A percentile compares a stretch with the other conserved stretches of the same genome.
Evolutionary conservation across 2,797 vertebrate species (phyloP).

Genomic region (Mus spretus): DNA sequence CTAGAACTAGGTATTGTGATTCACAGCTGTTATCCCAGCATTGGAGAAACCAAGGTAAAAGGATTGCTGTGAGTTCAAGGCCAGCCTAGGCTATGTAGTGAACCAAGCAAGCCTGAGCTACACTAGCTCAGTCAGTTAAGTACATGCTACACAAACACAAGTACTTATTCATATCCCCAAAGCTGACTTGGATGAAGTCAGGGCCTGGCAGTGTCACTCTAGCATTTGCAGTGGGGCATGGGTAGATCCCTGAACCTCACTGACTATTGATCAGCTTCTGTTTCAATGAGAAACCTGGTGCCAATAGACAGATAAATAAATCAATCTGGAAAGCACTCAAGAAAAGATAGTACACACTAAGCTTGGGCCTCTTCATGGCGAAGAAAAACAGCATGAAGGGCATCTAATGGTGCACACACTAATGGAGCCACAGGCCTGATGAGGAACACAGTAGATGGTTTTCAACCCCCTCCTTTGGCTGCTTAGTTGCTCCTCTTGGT

Average conservation of each 20-base stretch:
- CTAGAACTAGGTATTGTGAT: not conserved
- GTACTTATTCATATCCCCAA: not conserved
- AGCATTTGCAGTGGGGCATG: not conserved
- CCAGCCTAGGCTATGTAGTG: not conserved
- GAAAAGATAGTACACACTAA: not conserved
- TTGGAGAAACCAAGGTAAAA: not conserved
- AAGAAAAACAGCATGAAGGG: not conserved
- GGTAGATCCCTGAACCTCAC: not conserved
- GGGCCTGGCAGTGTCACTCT: not conserved
- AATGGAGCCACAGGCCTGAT: not conserved
- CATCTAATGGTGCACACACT: not conserved
- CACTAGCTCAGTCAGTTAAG: not conserved
- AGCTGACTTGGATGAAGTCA: not conserved
- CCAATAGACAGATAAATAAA: not conserved
- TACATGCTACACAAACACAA: not conserved
- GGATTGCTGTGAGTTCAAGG: not conserved
- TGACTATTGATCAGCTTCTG: not conserved
- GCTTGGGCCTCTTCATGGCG: not conserved
- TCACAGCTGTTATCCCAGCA: not conserved
- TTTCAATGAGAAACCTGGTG: not conserved
- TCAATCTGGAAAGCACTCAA: not conserved
- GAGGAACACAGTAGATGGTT: not conserved
- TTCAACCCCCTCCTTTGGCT: not conserved
- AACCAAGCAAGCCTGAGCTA: not conserved
- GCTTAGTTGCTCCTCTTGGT: not conserved